These are phyloP conservation scores for Berghia stephanieae DNA, from an alignment of 1,140 invertebrate genomes.

Conservation along the genomic window DNA sequence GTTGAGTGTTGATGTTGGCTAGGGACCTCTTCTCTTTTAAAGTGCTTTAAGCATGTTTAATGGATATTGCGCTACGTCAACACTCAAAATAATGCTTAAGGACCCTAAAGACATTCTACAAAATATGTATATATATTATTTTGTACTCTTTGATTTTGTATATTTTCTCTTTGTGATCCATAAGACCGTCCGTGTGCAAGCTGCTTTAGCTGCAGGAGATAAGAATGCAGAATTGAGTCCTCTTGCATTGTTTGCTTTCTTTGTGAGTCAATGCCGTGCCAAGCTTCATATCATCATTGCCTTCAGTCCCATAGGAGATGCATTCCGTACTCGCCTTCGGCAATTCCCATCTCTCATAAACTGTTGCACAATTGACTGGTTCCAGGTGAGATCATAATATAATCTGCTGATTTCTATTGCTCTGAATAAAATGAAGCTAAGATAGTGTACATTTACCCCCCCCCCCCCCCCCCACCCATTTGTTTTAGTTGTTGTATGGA, in stretches of 20 bases:
- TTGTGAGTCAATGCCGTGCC: conserved; percentile 64
- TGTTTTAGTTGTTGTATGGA: too few species aligned
- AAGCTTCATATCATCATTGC: conserved; percentile 68
- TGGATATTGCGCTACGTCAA: background rate
- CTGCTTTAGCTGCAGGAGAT: conserved; percentile 52
- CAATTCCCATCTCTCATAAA: conserved; percentile 68
- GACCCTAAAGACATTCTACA: background rate
- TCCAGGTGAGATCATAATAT: conserved; percentile 71
- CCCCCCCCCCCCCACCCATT: too few species aligned
- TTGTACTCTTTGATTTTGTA: background rate
- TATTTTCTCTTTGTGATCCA: conserved; percentile 20
- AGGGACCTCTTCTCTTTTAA: too few species aligned
- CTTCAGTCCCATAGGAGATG: conserved; percentile 68
- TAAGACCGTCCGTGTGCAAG: conserved; percentile 63
- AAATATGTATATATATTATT: background rate
- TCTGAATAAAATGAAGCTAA: too few species aligned
- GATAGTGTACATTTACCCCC: too few species aligned
- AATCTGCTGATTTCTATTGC: too few species aligned
- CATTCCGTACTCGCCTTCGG: conserved; percentile 65
- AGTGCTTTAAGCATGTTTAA: too few species aligned
- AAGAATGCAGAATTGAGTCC: conserved; percentile 66
- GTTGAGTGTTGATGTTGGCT: too few species aligned
- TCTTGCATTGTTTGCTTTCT: conserved; percentile 66
- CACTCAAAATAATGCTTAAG: background rate
- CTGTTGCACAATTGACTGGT: conserved; percentile 69